Evolutionary conservation across 1,140 invertebrate genomes (phyloP), one percentile per base, ranked within the genome.

Genomic region (Babylonia areolata): DNA sequence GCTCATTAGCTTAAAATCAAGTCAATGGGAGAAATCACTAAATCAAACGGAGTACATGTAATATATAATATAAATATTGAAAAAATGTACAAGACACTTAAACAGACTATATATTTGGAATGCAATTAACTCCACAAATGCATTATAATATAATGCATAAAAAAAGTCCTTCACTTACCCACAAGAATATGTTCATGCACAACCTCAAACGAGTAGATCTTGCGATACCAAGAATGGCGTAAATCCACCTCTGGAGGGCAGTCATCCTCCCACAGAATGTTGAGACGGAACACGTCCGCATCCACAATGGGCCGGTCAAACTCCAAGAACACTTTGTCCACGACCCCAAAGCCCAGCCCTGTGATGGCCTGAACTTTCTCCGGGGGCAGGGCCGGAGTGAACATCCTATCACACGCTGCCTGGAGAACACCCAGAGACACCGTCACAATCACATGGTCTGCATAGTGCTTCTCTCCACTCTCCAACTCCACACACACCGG

Each of bases 271-370:
- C 93, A 94, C n/a, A 93, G 84, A 73, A 94, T 88, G 81, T 94
- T 91, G 51, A 94, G 88, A 40, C 92, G 89, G 85, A 98, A 96
- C 37, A 98, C 96, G 95, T 99, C 98, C 96, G 96, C 35, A 93
- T 97, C 97, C 64, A 98, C 94, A 94, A 99, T 98, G 6, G 97
- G 97, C 87, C 97, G 95, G 81, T 98, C 97, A 94, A 98, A 99
- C 94, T 97, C 97, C 86, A 99, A 95, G 94, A 97, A 97, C 93
- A 99, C 98, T 95, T 99, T 99, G 95, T 99, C 96, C 35, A 99
- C 97, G 46, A 97, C 97, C 85, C 97, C 97, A 95, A 98, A 99
- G 92, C 97, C 96, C 82, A 99, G 94, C 93, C 96, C 96, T 75
- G 97, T 95, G 90, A 99, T 97, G 2, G 97, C 96, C 93, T 97